Evolutionary conservation across 2,888 invertebrate genomes (phyloP).

Genomic region (Nomada ruficornis): DNA sequence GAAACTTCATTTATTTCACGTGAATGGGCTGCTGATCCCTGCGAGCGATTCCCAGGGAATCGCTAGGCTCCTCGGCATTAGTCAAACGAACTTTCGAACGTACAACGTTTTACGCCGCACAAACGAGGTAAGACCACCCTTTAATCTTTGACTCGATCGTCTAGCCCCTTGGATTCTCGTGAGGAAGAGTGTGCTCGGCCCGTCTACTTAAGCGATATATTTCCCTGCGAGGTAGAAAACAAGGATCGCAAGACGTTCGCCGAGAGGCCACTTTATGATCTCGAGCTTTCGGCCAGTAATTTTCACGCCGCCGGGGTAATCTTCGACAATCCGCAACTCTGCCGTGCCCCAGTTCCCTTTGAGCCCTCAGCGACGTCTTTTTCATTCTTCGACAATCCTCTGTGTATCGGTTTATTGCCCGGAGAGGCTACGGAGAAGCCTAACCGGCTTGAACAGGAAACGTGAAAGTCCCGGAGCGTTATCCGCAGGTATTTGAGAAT

Average conservation of each 20-base stretch:
- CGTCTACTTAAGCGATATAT: slow-evolving; percentile 14
- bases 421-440: slow-evolving; percentile 1
- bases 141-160: slow-evolving; percentile 48
- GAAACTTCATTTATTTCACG: slow-evolving; percentile 56
- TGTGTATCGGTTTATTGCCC: slow-evolving; percentile 34
- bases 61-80: slow-evolving; percentile 31
- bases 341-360: slow-evolving; percentile 55
- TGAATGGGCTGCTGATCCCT: slow-evolving; percentile 44
- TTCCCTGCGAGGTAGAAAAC: slow-evolving; percentile 19
- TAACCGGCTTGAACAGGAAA: slow-evolving; percentile 32
- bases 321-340: slow-evolving; percentile 56
- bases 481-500: background rate
- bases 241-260: slow-evolving; percentile 17
- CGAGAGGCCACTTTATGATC: slow-evolving; percentile 14
- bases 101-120: slow-evolving; percentile 15
- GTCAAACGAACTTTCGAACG: slow-evolving; percentile 44
- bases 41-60: slow-evolving; percentile 39
- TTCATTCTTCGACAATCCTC: background rate
- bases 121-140: slow-evolving; percentile 25
- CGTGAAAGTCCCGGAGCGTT: slow-evolving; percentile 26
- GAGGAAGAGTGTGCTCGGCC: slow-evolving; percentile 6
- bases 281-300: slow-evolving; percentile 36
- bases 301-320: slow-evolving; percentile 39
- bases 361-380: slow-evolving; percentile 31
- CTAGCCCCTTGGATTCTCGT: background rate